Conservation (phyloP, 1,140 invertebrate species). For the Semibalanus balanoides region DNA sequence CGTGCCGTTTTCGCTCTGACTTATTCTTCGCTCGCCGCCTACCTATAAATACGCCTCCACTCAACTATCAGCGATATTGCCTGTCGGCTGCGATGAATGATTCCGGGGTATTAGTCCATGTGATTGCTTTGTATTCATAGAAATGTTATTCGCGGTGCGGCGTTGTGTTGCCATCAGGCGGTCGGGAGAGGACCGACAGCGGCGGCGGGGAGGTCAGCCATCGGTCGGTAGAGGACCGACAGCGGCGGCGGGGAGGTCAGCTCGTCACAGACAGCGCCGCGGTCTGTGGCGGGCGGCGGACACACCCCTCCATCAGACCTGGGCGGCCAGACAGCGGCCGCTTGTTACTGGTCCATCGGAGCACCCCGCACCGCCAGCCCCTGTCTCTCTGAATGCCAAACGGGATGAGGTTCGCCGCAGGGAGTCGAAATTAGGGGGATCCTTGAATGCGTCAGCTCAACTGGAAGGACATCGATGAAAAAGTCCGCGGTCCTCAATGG, state of each 20-base stretch:
- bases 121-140: slow-evolving; percentile 1
- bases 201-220: too few relatives aligned
- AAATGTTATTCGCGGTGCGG: background rate
- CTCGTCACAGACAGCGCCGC: too few relatives aligned
- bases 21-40: background rate
- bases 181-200: background rate
- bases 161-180: background rate
- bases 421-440: background rate
- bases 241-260: background rate
- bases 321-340: background rate
- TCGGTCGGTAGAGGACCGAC: background rate
- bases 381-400: background rate
- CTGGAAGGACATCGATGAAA: background rate
- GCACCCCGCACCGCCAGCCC: too few relatives aligned
- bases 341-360: background rate
- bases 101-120: background rate
- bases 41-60: background rate
- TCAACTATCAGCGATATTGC: background rate
- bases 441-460: background rate
- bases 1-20: background rate
- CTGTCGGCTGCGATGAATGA: background rate
- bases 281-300: background rate
- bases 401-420: background rate
- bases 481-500: background rate
- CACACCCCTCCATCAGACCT: background rate